Conservation (phyloP, 2,113 vertebrate species). For the Sinocyclocheilus anophthalmus region DNA sequence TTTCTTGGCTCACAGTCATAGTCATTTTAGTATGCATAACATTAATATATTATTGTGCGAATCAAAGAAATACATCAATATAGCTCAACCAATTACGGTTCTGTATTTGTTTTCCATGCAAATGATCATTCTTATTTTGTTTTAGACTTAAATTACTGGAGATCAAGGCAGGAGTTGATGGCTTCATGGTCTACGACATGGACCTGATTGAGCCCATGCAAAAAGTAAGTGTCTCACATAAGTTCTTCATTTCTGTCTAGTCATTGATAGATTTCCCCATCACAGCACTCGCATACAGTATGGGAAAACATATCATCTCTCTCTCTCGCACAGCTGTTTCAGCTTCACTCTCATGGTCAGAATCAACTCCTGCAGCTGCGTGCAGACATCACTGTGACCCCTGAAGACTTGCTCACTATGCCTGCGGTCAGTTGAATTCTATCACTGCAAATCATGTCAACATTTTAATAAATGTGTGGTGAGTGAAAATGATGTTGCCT, state of each 20-base stretch:
- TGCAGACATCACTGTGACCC: slow-evolving; percentile 65
- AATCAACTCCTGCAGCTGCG: slow-evolving; percentile 72
- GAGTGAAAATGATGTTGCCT: not conserved
- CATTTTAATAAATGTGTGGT: not conserved
- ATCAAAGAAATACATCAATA: not conserved
- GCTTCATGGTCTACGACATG: slow-evolving; percentile 77
- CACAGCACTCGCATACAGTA: too few species aligned
- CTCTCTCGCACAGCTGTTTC: slow-evolving; percentile 69
- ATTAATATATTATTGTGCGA: not conserved
- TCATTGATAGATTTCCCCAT: not conserved
- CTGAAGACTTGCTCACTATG: slow-evolving; percentile 72
- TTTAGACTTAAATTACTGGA: slow-evolving; percentile 79
- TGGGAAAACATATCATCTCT: not conserved
- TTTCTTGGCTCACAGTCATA: too few species aligned
- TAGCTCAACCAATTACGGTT: not conserved
- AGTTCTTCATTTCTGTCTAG: not conserved
- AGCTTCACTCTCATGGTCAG: slow-evolving; percentile 64
- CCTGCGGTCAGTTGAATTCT: slow-evolving; percentile 65
- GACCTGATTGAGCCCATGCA: slow-evolving; percentile 77
- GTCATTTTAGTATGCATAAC: too few species aligned
- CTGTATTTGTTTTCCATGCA: not conserved
- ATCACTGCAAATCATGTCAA: not conserved
- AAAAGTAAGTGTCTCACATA: slow-evolving; percentile 55
- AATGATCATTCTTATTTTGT: not conserved
- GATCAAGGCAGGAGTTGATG: slow-evolving; percentile 81